These are phyloP conservation scores for Caenorhabditis inopinata DNA, from an alignment of 1,140 invertebrate genomes.

Conservation along the genomic window DNA sequence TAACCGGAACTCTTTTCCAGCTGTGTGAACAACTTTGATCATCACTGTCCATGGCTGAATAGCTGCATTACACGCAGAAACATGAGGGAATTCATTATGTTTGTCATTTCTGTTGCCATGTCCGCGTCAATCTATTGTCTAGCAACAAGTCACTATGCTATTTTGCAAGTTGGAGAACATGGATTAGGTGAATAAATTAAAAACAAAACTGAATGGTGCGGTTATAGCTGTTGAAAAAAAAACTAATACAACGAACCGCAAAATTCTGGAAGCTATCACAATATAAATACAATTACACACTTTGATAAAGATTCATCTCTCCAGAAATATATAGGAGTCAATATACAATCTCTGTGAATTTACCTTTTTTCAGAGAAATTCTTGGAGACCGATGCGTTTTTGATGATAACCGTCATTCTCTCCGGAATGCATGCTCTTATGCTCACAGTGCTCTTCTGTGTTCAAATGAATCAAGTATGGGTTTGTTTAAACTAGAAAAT, in stretches of 20 bases:
- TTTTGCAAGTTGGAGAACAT: constrained; percentile 15
- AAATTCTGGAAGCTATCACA: too few species aligned
- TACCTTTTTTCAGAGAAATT: constrained; percentile 15
- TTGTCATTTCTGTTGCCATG: constrained; percentile 37
- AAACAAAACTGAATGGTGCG: too few species aligned
- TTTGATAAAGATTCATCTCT: too few species aligned
- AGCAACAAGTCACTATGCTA: constrained; percentile 5
- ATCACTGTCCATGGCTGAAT: constrained; percentile 91
- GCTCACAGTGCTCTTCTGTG: constrained; percentile 5
- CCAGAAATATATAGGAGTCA: too few species aligned
- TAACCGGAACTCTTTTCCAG: constrained; percentile 61
- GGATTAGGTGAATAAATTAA: constrained; percentile 14
- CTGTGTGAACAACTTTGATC: constrained; percentile 87
- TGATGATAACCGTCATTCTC: constrained; percentile 32
- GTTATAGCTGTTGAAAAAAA: too few species aligned
- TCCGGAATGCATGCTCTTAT: constrained; percentile 31
- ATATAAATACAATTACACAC: too few species aligned
- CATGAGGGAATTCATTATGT: constrained; percentile 52
- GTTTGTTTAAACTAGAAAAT: not conserved
- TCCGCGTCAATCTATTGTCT: not conserved
- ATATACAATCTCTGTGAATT: not conserved
- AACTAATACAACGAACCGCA: too few species aligned
- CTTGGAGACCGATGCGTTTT: constrained; percentile 29
- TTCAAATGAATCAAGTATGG: constrained; percentile 37
- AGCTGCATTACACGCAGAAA: constrained; percentile 78